These are phyloP conservation scores for Plusia festucae DNA, from an alignment of 2,888 invertebrate species.

Conservation along the genomic window DNA sequence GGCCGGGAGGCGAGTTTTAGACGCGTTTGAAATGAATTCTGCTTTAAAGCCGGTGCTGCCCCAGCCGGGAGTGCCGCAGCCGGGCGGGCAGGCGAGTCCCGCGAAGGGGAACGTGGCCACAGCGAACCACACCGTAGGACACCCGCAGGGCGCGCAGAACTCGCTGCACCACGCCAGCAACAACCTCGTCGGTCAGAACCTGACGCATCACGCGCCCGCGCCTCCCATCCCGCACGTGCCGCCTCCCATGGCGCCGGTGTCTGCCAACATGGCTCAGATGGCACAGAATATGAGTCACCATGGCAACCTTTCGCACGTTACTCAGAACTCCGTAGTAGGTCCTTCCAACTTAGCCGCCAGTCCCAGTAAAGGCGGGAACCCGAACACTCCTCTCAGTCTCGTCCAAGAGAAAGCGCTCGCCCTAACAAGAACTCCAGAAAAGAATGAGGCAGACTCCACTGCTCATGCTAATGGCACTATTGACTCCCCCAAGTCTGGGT, in stretches of 20 bases:
- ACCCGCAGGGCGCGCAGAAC: conserved; percentile 82
- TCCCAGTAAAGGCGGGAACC: conserved; percentile 76
- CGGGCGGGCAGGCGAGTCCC: conserved; percentile 82
- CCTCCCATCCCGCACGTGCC: conserved; percentile 77
- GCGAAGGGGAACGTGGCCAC: conserved; percentile 84
- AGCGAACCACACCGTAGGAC: conserved; percentile 81
- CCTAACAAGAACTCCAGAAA: conserved; percentile 84
- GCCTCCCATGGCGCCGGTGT: conserved; percentile 86
- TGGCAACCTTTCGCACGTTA: conserved; percentile 84
- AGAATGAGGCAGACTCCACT: conserved; percentile 82
- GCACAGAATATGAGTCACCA: conserved; percentile 88
- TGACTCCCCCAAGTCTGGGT: conserved; percentile 79
- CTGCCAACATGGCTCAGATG: conserved; percentile 88
- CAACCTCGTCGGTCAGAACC: conserved; percentile 81
- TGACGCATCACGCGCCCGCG: conserved; percentile 75
- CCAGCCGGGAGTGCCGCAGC: conserved; percentile 84
- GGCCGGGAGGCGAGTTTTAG: conserved; percentile 61
- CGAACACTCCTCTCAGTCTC: conserved; percentile 82
- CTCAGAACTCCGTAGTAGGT: conserved; percentile 78
- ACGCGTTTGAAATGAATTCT: conserved; percentile 89
- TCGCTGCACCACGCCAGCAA: conserved; percentile 76
- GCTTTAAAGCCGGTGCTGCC: conserved; percentile 90
- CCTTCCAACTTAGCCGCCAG: conserved; percentile 74
- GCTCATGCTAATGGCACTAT: conserved; percentile 83
- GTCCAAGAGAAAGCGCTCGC: conserved; percentile 84